Evolutionary conservation across 2,113 vertebrate genomes (phyloP).

Genomic region (Lampris incognitus): DNA sequence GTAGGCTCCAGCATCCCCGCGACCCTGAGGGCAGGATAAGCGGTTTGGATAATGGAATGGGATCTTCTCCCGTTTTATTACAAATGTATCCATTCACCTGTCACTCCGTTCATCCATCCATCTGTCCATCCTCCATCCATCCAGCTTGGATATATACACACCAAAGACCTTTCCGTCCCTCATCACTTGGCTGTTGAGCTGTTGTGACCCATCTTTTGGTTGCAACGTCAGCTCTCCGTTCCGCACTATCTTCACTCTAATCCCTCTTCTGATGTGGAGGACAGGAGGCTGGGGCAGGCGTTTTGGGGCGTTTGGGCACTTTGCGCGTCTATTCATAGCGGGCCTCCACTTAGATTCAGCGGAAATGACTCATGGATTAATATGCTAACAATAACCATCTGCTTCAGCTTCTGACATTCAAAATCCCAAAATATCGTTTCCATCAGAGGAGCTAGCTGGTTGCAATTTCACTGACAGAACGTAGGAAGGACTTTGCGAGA

Average conservation of each 20-base stretch:
- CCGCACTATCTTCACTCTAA: conserved; percentile 14
- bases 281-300: background rate
- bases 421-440: conserved; percentile 65
- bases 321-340: conserved; percentile 13
- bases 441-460: conserved; percentile 59
- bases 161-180: no score
- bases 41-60: no score
- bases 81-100: background rate
- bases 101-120: no score
- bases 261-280: conserved; percentile 20
- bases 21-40: no score
- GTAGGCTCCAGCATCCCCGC: no score
- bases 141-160: background rate
- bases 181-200: background rate
- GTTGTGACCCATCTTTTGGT: background rate
- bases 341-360: conserved; percentile 22
- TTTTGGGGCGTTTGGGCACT: conserved; percentile 17
- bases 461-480: conserved; percentile 65
- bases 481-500: conserved; percentile 46
- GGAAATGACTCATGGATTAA: conserved; percentile 51
- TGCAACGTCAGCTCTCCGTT: conserved; percentile 2
- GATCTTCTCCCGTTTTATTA: no score
- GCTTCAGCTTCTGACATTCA: conserved; percentile 51
- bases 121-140: background rate
- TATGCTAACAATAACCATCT: conserved; percentile 69